Base-by-base conservation (phyloP, 1,140 invertebrate species). In the Euwallacea fornicatus region DNA sequence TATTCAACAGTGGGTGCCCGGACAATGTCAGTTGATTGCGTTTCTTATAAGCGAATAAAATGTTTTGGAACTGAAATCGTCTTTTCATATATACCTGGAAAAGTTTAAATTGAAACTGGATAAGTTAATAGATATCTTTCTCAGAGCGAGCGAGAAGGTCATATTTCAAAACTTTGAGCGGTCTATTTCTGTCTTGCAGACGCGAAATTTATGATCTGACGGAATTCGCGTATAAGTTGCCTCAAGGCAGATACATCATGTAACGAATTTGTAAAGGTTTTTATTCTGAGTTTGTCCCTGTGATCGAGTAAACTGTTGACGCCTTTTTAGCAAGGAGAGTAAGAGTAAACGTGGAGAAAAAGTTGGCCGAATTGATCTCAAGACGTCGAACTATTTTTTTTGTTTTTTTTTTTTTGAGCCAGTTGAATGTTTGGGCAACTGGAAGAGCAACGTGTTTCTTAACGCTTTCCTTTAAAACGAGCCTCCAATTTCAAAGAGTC, bases 101-200 rank as follows among this genome's bases (percentile, higher is more conserved):
- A 50, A 50, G 9, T 50, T 50, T 50, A 50, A 50, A 50, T 50
- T 50, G 46, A 50, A 50, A 50, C 46, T 13, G 46, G 46, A 11
- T 50, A 50, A 50, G 9, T 50, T 50, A 50, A 50, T 50, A 50
- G 46, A 50, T 50, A 50, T 13, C 2, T 50, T 6, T 6, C 13
- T 0, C 13, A 11, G 9, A 10, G 46, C 46, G 13, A 50, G 46
- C 21, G 21, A 33, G 13, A 50, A 0, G 13, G 46, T 50, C 46
- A 50, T 50, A 50, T 50, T 50, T 50, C 46, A 50, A 50, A 50
- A 50, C 9, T 50, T 50, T 13, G 46, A 50, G 21, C 21, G 21
- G 46, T 50, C 46, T 50, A 50, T 50, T 11, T 50, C 46, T 50
- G 46, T 50, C 46, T 50, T 50, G 13, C 46, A 11, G 46, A 33